A percentile compares a stretch with the other conserved stretches of the same genome.
Conservation (phyloP, 2,888 invertebrate species). For the Stenodera caucasica region DNA sequence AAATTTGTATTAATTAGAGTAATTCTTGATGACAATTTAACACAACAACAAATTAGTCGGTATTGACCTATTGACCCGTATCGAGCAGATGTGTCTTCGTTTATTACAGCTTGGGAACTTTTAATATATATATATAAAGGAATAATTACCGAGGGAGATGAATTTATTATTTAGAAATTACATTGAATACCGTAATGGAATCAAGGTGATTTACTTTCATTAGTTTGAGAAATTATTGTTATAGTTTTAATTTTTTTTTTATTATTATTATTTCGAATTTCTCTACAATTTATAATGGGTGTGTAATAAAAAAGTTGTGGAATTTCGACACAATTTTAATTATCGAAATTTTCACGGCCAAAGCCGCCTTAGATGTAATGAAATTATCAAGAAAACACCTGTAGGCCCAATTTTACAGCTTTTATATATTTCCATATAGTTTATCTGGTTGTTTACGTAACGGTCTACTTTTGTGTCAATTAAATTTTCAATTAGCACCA, state of each 20-base stretch:
- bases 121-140: no score
- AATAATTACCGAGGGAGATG: no score
- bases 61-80: conserved; percentile 25
- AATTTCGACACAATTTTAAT: conserved; percentile 5
- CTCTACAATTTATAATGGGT: no score
- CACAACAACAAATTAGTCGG: conserved; percentile 14
- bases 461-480: conserved; percentile 22
- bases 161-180: no score
- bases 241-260: no score
- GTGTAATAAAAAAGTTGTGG: no score
- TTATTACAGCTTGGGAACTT: conserved; percentile 15
- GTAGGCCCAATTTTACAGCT: not conserved
- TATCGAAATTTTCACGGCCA: not conserved
- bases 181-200: no score
- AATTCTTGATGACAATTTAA: conserved; percentile 2
- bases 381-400: not conserved
- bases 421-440: not conserved
- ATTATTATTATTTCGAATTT: no score
- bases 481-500: conserved; percentile 20
- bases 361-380: not conserved
- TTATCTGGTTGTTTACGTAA: conserved; percentile 16
- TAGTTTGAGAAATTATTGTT: no score
- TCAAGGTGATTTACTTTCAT: no score
- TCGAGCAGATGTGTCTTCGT: conserved; percentile 16
- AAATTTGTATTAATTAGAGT: not conserved